Evolutionary conservation across 1,140 invertebrate genomes (phyloP), one percentile per base, ranked within the genome.

Genomic region (Heliconius hermathena): DNA sequence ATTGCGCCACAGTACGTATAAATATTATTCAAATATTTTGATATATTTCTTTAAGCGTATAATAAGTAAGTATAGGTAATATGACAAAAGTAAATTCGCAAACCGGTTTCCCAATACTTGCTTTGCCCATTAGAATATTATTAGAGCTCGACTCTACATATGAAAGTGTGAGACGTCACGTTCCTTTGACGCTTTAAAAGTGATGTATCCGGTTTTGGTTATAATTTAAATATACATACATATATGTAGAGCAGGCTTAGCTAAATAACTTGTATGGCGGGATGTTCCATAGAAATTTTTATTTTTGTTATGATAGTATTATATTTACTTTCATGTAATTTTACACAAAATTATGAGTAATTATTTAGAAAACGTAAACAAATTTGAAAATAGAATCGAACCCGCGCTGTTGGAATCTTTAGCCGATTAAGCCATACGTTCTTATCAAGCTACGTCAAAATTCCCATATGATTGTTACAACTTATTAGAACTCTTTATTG

Each of bases 141-240:
- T 78, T 74, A 78, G 77, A 78, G 60, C 46, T 18, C 41, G 36
- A 78, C 54, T 54, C 22, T 33, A 74, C 77, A 74, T 78, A 78
- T 78, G 77, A 78, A 78, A 78, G 77, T 78, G 73, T 70, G 71
- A 46, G 71, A 74, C 77, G 77, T 78, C 72, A 78, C 54, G 73
- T 60, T 46, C 38, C 71, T 33, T 38, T 36, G 22, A 57, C 36
- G 77, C 72, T 72, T 41, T 71, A 46, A 76, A 70, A 41, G 22
- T 22, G 18, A 46, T 73, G 36, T 78, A 66, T 78, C 77, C 77
- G 77, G 77, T 78, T 78, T 22, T 73, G 6, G 22, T 60, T 57
- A 78, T 33, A 13, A 57, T 38, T 70, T 76, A 38, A 76, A 70
- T 70, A 66, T 29, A 26, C 1, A 29, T 66, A 1, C 4, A 29